Evolutionary conservation across 2,113 vertebrate genomes (phyloP).

Genomic region (Trematomus loennbergii): DNA sequence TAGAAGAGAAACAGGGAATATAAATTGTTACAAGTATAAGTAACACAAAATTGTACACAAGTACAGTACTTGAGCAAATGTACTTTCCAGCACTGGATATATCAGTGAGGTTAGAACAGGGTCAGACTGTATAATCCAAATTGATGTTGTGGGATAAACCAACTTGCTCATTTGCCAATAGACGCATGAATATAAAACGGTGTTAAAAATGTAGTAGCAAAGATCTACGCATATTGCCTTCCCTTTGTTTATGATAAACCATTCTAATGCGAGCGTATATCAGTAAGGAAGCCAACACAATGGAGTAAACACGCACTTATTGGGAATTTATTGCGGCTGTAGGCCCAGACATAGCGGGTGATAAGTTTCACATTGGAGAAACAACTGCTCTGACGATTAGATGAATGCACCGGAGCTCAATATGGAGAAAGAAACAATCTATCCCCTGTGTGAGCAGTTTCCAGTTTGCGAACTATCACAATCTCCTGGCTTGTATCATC

Average conservation of each 20-base stretch:
- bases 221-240: not conserved
- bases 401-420: constrained; percentile 53
- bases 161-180: constrained; percentile 11
- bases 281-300: constrained; percentile 33
- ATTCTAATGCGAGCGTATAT: constrained; percentile 27
- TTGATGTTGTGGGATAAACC: constrained; percentile 15
- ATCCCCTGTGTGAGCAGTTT: constrained; percentile 53
- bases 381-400: constrained; percentile 59
- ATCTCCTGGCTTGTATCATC: constrained; percentile 59
- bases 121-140: not conserved
- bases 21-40: no score
- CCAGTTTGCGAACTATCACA: constrained; percentile 50
- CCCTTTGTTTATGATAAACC: constrained; percentile 20
- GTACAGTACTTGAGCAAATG: no score
- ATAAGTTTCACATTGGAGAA: constrained; percentile 47
- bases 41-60: no score
- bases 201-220: constrained; percentile 41
- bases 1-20: no score
- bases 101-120: constrained; percentile 14
- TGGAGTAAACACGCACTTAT: constrained; percentile 55
- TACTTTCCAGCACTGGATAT: no score
- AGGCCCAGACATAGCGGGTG: constrained; percentile 64
- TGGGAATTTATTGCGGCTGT: constrained; percentile 69
- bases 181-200: constrained; percentile 16
- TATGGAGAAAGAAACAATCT: constrained; percentile 26